Evolutionary conservation across 2,888 invertebrate species (phyloP).

Genomic region (Cephalotes varians): DNA sequence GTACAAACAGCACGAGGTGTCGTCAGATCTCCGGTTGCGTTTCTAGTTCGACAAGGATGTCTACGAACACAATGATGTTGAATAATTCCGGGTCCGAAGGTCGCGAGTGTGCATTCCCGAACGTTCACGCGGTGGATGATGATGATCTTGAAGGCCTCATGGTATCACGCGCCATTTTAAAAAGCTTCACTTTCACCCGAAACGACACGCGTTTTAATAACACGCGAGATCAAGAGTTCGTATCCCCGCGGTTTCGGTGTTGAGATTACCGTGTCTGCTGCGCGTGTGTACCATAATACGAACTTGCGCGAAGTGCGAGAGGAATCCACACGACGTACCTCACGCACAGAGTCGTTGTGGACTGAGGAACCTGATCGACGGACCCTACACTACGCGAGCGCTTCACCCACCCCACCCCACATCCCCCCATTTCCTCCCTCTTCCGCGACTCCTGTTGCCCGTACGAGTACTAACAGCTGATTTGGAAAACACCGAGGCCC

Average conservation of each 20-base stretch:
- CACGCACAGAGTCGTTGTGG: neutral
- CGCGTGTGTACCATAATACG: neutral
- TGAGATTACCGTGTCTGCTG: neutral
- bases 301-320: neutral
- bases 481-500: slow-evolving; percentile 79
- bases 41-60: neutral
- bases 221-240: neutral
- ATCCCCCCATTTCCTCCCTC: neutral
- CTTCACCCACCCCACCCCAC: neutral
- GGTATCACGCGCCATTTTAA: too few relatives aligned
- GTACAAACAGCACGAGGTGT: neutral
- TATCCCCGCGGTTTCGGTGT: neutral
- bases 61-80: neutral
- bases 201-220: neutral
- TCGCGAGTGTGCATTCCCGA: neutral
- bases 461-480: slow-evolving; percentile 80
- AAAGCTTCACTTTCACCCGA: slow-evolving; percentile 6
- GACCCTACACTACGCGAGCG: slow-evolving; percentile 13
- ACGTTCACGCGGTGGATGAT: neutral
- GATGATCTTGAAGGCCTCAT: slow-evolving; percentile 38
- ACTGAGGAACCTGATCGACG: slow-evolving; percentile 24
- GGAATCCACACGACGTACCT: neutral
- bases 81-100: neutral
- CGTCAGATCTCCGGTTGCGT: neutral
- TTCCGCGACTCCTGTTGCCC: slow-evolving; percentile 63